A percentile compares a stretch with the other conserved stretches of the same genome.
phyloP scores from a whole-genome alignment of 2,888 invertebrate species.

The Conistra vaccinii region DNA sequence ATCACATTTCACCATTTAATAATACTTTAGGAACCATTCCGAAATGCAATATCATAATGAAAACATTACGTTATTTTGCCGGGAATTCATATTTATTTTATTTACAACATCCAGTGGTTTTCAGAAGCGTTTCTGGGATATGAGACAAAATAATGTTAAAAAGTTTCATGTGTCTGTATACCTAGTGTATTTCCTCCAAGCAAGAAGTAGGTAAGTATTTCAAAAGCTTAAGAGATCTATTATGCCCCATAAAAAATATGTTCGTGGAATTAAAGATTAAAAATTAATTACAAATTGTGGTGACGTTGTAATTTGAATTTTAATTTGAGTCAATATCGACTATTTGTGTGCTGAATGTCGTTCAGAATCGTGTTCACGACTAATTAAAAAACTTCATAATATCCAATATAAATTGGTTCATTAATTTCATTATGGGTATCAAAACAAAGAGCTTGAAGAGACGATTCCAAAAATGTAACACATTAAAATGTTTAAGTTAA shows the following conservation, averaged over 20 bases:
- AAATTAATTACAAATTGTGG: not conserved
- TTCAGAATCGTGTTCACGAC: not conserved
- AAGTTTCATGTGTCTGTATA: not conserved
- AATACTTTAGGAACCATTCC: slow-evolving; percentile 25
- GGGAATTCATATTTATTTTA: slow-evolving; percentile 13
- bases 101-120: not conserved
- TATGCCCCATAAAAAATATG: too few species aligned
- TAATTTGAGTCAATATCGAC: not conserved
- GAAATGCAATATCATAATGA: slow-evolving; percentile 35
- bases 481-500: too few species aligned
- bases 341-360: not conserved
- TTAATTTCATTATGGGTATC: not conserved
- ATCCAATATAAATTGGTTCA: not conserved
- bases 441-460: too few species aligned
- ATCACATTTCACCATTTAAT: slow-evolving; percentile 30
- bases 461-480: too few species aligned
- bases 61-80: slow-evolving; percentile 16
- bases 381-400: not conserved
- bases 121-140: not conserved
- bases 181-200: not conserved
- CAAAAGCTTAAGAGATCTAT: not conserved
- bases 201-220: too few species aligned
- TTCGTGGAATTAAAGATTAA: too few species aligned
- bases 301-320: not conserved
- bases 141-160: not conserved